These are phyloP conservation scores for Cephonodes hylas DNA, from an alignment of 2,888 invertebrate genomes.

Conservation along the genomic window DNA sequence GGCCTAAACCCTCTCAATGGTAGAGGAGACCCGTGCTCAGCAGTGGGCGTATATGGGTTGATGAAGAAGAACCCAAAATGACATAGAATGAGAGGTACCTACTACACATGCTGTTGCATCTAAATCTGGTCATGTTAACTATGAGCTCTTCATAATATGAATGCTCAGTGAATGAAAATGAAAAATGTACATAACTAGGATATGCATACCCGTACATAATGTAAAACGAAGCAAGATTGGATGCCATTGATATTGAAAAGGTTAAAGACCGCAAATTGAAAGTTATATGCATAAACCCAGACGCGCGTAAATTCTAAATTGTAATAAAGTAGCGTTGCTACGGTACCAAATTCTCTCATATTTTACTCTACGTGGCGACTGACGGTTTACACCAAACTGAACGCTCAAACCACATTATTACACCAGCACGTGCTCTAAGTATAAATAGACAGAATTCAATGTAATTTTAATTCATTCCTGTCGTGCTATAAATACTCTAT, in stretches of 20 bases:
- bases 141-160: too few relatives aligned
- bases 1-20: too few relatives aligned
- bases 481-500: conserved; percentile 1
- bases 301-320: neutral
- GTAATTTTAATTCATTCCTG: neutral
- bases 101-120: too few relatives aligned
- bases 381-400: neutral
- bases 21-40: too few relatives aligned
- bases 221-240: neutral
- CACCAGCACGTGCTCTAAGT: conserved; percentile 15
- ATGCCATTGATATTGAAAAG: neutral
- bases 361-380: neutral
- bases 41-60: too few relatives aligned
- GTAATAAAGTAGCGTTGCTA: neutral
- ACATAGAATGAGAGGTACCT: too few relatives aligned
- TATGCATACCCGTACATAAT: too few relatives aligned
- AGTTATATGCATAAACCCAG: neutral
- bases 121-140: too few relatives aligned
- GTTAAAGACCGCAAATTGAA: neutral
- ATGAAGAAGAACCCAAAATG: too few relatives aligned
- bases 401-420: neutral
- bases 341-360: neutral
- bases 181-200: too few relatives aligned
- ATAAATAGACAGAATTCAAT: neutral
- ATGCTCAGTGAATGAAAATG: too few relatives aligned